Conservation (phyloP, 2,888 invertebrate species). For the Oligia strigilis region DNA sequence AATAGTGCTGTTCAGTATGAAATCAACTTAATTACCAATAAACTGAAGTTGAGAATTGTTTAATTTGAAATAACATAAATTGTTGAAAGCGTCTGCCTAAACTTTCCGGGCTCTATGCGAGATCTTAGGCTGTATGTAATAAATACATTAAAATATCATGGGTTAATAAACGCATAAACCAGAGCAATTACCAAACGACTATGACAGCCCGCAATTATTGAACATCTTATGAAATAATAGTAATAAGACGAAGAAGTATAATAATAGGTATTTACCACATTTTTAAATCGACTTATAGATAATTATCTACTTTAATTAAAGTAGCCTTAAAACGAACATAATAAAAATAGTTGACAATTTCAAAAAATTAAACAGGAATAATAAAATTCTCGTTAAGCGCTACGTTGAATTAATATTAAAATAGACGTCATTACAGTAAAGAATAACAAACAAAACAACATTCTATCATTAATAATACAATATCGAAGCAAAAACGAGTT, state of each 20-base stretch:
- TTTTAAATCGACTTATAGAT: constrained; percentile 9
- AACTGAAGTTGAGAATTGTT: no score
- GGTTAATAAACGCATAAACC: not conserved
- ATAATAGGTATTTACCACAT: not conserved
- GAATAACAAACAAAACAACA: constrained; percentile 65
- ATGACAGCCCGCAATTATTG: constrained; percentile 9
- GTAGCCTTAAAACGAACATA: constrained; percentile 30
- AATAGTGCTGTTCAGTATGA: no score
- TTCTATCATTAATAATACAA: constrained; percentile 69
- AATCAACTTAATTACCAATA: no score
- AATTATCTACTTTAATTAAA: constrained; percentile 34
- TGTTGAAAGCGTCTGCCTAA: no score
- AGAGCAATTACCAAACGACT: constrained; percentile 1
- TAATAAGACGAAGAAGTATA: not conserved
- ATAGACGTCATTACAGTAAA: constrained; percentile 65
- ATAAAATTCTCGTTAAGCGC: constrained; percentile 34
- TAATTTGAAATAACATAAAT: no score
- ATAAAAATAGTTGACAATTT: constrained; percentile 47
- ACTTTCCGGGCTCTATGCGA: no score
- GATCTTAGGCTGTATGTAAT: no score
- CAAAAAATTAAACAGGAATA: constrained; percentile 47
- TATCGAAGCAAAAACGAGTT: constrained; percentile 68
- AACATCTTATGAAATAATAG: constrained; percentile 9
- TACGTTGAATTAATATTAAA: constrained; percentile 66
- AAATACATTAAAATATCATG: not conserved